Percentiles rank a stretch among this genome's conserved stretches.
phyloP scores from a whole-genome alignment of 1,140 invertebrate genomes.

The Scaptomyza hsui region DNA sequence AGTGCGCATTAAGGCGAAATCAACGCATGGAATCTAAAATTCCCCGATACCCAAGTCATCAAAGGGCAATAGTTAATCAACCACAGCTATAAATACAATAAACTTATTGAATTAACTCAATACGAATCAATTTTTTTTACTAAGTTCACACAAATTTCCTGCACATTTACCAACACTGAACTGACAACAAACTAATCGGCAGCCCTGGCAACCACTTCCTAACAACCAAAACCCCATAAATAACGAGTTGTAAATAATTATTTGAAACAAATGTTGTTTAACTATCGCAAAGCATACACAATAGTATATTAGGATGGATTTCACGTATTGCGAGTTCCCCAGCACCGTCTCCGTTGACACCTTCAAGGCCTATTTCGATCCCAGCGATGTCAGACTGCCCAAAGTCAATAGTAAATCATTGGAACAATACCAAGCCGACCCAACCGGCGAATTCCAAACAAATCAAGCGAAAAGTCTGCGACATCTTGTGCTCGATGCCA shows the following conservation, averaged over 20 bases:
- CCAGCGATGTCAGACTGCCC: conserved; percentile 63
- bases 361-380: conserved; percentile 81
- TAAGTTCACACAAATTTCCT: background rate
- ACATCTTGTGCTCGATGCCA: conserved; percentile 82
- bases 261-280: background rate
- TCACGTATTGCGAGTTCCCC: conserved; percentile 80
- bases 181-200: background rate
- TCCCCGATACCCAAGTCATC: conserved; percentile 6
- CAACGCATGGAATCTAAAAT: conserved; percentile 3
- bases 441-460: conserved; percentile 44
- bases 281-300: no score
- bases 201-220: background rate
- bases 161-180: background rate
- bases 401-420: conserved; percentile 72
- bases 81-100: no score
- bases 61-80: background rate
- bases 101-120: no score
- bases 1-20: conserved; percentile 4
- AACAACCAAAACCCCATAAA: background rate
- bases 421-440: conserved; percentile 40
- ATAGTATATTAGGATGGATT: conserved; percentile 67
- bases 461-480: conserved; percentile 80
- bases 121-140: no score
- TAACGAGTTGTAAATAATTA: background rate
- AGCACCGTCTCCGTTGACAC: conserved; percentile 78